Evolutionary conservation across 2,888 invertebrate genomes (phyloP), one percentile per base, ranked within the genome.

Genomic region (Pasiphila rectangulata): DNA sequence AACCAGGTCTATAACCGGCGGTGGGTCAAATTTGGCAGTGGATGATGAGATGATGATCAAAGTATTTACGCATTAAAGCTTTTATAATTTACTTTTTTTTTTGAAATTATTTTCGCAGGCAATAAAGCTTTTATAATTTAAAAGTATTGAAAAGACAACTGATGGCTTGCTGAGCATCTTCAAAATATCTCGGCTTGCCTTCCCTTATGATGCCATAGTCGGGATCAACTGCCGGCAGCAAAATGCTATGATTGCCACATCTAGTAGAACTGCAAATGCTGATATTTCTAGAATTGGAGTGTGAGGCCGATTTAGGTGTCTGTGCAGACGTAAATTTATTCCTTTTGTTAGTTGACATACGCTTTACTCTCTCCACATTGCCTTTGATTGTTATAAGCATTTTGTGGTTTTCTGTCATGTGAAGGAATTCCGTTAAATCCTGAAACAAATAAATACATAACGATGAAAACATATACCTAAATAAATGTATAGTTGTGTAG

Each of bases 151-250:
- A 87, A 2, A 89, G 66, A 54, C 80, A 79, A 56, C 67, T 67
- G 1, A 89, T 85, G 3, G 89, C 89, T 63, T 85, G 79, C 38
- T 81, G 71, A 0, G 86, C 72, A 25, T 89, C 82, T 54, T 79
- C 75, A 37, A 89, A 89, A 49, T 87, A 87, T 15, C 77, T 70
- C 0, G 83, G 86, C 35, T 76, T 81, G 46, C 83, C 75, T 0
- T 68, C 66, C 44, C 79, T 70, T 0, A 59, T 56, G 10, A 89
- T 83, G 1, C 89, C 89, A 42, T 84, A 89, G 54, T 87, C 83
- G 0, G 85, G 86, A 46, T 89, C 84, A 2, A 84, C 44, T 0
- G 82, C 68, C 1, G 89, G 89, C 38, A 81, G 41, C 4, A 66
- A 36, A 10, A 57, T 42, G 23, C 40, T 56, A 27, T 23, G 36